Conservation (phyloP, 2,113 vertebrate species). For the Chaetodon trifascialis region DNA sequence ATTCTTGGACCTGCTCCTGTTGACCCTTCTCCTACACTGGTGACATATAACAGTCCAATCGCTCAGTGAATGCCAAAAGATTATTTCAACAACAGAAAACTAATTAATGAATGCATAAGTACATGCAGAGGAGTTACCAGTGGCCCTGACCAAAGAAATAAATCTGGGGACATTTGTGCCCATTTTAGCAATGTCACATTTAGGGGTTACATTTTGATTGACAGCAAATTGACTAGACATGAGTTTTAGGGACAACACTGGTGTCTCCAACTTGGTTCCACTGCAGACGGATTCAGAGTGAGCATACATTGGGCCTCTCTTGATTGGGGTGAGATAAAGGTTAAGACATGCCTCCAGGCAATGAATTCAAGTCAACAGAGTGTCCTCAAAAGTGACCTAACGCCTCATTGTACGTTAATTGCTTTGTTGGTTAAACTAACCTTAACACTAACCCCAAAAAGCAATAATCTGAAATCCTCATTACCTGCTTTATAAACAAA, state of each 20-base stretch:
- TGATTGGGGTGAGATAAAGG: conserved; percentile 12
- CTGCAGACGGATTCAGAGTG: not conserved
- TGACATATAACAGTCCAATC: not conserved
- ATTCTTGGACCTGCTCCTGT: not conserved
- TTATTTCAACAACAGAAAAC: not conserved
- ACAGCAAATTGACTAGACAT: not conserved
- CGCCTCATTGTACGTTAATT: not conserved
- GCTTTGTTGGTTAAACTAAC: not conserved
- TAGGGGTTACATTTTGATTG: not conserved
- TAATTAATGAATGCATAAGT: not conserved
- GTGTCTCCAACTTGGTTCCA: not conserved
- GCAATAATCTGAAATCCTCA: not conserved
- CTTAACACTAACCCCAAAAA: not conserved
- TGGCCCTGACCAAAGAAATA: not conserved
- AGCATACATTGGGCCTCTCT: not conserved
- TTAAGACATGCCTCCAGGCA: conserved; percentile 3
- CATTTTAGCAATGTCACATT: not conserved
- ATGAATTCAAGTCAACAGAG: conserved; percentile 10
- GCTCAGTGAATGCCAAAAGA: too few species aligned
- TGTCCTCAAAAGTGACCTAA: conserved; percentile 1
- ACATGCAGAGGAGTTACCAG: not conserved
- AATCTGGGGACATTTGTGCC: not conserved
- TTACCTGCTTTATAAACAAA: not conserved
- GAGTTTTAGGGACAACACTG: not conserved
- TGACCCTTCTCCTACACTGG: not conserved